Evolutionary conservation across 2,888 invertebrate genomes (phyloP).

Genomic region (Synanthedon formicaeformis): DNA sequence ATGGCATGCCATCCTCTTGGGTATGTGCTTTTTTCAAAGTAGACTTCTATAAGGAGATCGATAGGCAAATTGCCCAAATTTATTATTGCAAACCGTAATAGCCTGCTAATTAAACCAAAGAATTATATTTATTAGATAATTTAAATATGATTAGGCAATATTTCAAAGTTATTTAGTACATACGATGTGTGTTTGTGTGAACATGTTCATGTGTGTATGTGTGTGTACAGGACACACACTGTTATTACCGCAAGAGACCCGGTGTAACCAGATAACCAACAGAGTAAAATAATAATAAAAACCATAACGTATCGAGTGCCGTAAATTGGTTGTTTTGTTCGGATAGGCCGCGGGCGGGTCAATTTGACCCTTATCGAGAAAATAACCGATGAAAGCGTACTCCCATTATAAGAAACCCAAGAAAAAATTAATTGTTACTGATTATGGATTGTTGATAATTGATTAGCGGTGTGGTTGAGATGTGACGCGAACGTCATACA

Average conservation of each 20-base stretch:
- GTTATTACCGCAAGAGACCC: constrained; percentile 27
- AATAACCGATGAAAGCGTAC: constrained; percentile 56
- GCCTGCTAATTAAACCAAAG: too few relatives aligned
- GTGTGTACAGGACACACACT: constrained; percentile 2
- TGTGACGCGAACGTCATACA: constrained; percentile 17
- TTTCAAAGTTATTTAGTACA: too few relatives aligned
- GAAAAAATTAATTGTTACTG: constrained; percentile 61
- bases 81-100: too few relatives aligned
- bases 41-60: too few relatives aligned
- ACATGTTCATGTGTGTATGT: neutral
- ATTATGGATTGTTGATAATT: constrained; percentile 61
- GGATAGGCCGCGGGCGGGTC: constrained; percentile 52
- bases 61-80: too few relatives aligned
- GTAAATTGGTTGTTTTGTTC: constrained; percentile 56
- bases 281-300: constrained; percentile 45
- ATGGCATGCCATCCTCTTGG: too few relatives aligned
- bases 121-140: too few relatives aligned
- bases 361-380: constrained; percentile 64
- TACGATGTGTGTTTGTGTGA: neutral
- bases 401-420: constrained; percentile 45
- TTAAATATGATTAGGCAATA: too few relatives aligned
- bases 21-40: too few relatives aligned
- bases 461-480: constrained; percentile 41
- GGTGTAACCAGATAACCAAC: constrained; percentile 40
- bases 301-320: constrained; percentile 45